Evolutionary conservation across 2,888 invertebrate genomes (phyloP), one percentile per base, ranked within the genome.

Genomic region (Dicyrtomina minuta): DNA sequence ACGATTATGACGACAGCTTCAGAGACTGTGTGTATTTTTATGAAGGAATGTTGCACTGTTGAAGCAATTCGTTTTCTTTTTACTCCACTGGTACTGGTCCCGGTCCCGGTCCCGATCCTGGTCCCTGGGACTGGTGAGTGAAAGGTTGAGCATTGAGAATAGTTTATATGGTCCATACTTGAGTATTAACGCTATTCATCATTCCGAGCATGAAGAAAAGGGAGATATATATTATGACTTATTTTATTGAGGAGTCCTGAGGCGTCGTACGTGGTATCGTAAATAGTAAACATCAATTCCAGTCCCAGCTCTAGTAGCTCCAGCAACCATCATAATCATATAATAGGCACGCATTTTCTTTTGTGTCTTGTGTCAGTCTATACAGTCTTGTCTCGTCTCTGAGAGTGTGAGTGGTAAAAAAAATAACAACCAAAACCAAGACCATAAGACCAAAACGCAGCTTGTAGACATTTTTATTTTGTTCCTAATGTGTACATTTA

Each of bases 1-100:
- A 75, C 75, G 72, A 72, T 69, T 71, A 72, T 72, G 68, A 72
- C 56, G 72, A 72, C 71, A 70, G 68, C 71, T 68, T 60, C 62
- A 71, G 71, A 72, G 73, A 74, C 72, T 74, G 71, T 72, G 71
- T 72, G 69, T 72, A 69, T 72, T 72, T 49, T 49, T 51, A 39
- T 51, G 27, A 17, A 15, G 46, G 51, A 4, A 10, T 51, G 20
- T 17, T 12, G n/a, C 17, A 22, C 22, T 17, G 20, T 10, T 33
- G 4, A 5, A 33, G 4, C 3, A 33, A 5, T 15, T 27, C 2
- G 55, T 22, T 15, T 12, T 5, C 12, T 22, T 24, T 27, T 22
- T 55, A 24, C 20, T 20, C 6, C 22, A 15, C 46, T n/a, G n/a
- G n/a, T n/a, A n/a, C n/a, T n/a, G n/a, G n/a, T n/a, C n/a, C n/a